Evolutionary conservation across 2,888 invertebrate genomes (phyloP).

Genomic region (Calliopum simillimum): DNA sequence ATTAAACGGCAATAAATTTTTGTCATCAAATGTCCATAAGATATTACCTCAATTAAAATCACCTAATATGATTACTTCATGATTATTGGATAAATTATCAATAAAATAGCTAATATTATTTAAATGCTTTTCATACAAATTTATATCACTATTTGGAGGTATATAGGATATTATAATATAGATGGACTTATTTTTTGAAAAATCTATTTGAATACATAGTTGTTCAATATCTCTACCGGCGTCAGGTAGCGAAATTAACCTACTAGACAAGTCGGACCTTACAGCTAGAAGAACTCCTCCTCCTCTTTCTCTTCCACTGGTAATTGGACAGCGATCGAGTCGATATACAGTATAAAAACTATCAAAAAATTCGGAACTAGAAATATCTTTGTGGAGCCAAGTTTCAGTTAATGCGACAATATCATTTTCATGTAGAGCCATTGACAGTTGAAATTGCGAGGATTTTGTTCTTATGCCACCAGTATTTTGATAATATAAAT

Average conservation of each 20-base stretch:
- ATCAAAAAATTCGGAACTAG: constrained; percentile 8
- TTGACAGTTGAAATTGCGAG: not conserved
- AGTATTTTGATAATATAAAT: constrained; percentile 2
- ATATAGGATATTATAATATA: not conserved
- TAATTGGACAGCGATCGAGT: not conserved
- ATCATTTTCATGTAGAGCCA: constrained; percentile 5
- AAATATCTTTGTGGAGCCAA: not conserved
- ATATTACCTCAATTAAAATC: constrained; percentile 1
- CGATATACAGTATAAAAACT: not conserved
- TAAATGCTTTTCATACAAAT: not conserved
- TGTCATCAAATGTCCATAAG: no score
- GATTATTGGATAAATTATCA: constrained; percentile 7
- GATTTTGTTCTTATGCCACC: constrained; percentile 1
- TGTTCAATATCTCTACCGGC: constrained; percentile 1
- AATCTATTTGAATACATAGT: not conserved
- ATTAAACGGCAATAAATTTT: no score
- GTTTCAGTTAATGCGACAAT: constrained; percentile 1
- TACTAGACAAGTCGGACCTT: constrained; percentile 4
- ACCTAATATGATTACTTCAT: constrained; percentile 1
- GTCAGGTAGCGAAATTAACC: not conserved
- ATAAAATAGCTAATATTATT: constrained; percentile 1
- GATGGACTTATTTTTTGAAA: not conserved
- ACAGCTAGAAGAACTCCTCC: not conserved
- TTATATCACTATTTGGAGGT: constrained; percentile 1
- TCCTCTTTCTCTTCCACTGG: constrained; percentile 3